Base-by-base conservation (phyloP, 2,888 invertebrate species). In the Chymomyza procnemis region DNA sequence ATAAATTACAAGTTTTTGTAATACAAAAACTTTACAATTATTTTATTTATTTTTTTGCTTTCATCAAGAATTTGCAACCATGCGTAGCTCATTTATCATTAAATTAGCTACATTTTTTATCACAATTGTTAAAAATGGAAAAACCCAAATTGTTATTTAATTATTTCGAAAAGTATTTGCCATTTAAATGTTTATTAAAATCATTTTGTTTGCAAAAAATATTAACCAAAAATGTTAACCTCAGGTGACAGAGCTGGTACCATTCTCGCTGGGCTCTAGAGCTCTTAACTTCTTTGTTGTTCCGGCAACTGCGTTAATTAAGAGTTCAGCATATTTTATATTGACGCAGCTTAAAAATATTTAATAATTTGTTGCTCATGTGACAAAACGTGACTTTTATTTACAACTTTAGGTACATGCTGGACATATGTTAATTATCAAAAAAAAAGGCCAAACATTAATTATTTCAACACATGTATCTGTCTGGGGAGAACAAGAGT, bases 111-210 rank as follows among this genome's bases (percentile, higher is more conserved):
- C 21, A 21, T 18, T 54, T 65, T 54, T 61, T 64, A 64, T 64
- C 56, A 54, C 64, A 70, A 66, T 61, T 48, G 59, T 55, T 64
- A 67, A 67, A n/a, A 30, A 30, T 64, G 74, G 54, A 72, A 78
- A 74, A 52, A 22, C 74, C 71, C 71, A 71, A 71, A 73, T 82
- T 76, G 80, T 16, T 71, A 46, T 70, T 76, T 61, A 80, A 80
- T 76, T 68, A 66, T 52, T 69, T 12, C 18, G 2, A 50, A 18
- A 50, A 50, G 50, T 50, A 12, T 3, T 50, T 8, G 4, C 4
- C 14, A 41, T 5, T 12, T 61, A 61, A 50, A 30, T 61, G 50
- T 19, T 18, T 30, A 50, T 55, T 30, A 55, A 55, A 26, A 55
- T 18, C 55, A n/a, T n/a, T 14, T 58, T 30, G 41, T 14, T 16